Evolutionary conservation across 2,113 vertebrate genomes (phyloP).

Genomic region (Trematomus loennbergii): DNA sequence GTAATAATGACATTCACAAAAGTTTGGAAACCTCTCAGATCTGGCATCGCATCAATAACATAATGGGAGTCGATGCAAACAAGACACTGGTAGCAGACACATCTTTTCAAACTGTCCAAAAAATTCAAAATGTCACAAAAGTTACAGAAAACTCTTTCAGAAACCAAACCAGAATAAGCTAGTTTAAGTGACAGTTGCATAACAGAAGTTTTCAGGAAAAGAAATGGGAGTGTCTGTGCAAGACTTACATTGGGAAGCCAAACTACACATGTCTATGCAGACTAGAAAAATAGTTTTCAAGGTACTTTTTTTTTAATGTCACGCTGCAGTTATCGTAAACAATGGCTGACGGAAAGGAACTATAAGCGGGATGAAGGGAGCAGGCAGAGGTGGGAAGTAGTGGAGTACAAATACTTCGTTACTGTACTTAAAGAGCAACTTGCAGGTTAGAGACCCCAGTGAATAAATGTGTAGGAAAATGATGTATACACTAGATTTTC

Average conservation of each 20-base stretch:
- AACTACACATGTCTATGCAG: not conserved
- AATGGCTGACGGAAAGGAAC: conserved; percentile 38
- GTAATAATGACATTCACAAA: conserved; percentile 47
- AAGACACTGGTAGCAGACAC: conserved; percentile 51
- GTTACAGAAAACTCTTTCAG: conserved; percentile 40
- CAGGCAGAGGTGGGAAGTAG: too few species aligned
- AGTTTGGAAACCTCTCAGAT: conserved; percentile 42
- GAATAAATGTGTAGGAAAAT: too few species aligned
- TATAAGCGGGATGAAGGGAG: conserved; percentile 45
- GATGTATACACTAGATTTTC: too few species aligned
- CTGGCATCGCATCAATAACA: conserved; percentile 41
- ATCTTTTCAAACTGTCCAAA: conserved; percentile 63
- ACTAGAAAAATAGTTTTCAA: conserved; percentile 19
- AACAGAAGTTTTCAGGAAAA: conserved; percentile 44
- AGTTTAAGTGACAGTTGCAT: conserved; percentile 43
- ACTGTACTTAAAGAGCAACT: too few species aligned
- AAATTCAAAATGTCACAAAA: conserved; percentile 56
- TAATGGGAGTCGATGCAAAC: conserved; percentile 59
- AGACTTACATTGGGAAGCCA: too few species aligned
- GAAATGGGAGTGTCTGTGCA: conserved; percentile 16
- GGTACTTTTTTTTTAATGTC: conserved; percentile 32
- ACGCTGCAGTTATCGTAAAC: conserved; percentile 30
- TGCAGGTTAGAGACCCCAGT: too few species aligned
- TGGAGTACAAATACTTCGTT: too few species aligned
- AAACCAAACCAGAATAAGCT: conserved; percentile 48